Conservation (phyloP, 2,113 vertebrate genomes). For the Hydrochoerus hydrochaeris region DNA sequence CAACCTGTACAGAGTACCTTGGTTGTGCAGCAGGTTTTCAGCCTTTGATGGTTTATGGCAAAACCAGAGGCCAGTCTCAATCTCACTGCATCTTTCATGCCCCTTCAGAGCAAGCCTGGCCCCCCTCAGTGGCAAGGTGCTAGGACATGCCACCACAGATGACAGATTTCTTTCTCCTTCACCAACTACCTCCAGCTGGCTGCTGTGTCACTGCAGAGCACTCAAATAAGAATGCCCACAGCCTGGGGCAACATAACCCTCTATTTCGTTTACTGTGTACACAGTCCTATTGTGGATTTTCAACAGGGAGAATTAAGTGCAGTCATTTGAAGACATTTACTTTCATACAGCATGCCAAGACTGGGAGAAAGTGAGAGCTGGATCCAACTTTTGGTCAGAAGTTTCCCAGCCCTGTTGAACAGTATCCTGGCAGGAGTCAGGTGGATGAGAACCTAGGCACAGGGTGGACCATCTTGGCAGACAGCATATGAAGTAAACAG, state of each 20-base stretch:
- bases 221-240: neutral
- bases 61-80: neutral
- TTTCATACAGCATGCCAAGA: neutral
- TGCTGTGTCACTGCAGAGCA: accelerated
- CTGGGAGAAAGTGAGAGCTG: neutral
- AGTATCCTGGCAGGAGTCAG: neutral
- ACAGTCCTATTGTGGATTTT: conserved; percentile 31
- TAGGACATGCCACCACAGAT: accelerated
- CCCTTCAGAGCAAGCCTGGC: neutral
- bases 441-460: neutral
- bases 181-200: neutral
- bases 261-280: neutral
- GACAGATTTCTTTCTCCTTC: neutral
- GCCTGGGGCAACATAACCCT: neutral
- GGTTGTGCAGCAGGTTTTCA: neutral
- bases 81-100: no score
- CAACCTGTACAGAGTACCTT: neutral
- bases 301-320: conserved; percentile 10
- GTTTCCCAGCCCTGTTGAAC: neutral
- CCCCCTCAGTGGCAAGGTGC: neutral
- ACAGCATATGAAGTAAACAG: neutral
- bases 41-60: neutral
- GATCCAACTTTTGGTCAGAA: neutral
- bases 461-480: neutral
- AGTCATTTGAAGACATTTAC: conserved; percentile 33